These are phyloP conservation scores for Rhinogobius similis DNA, from an alignment of 2,113 vertebrate genomes.

Conservation along the genomic window DNA sequence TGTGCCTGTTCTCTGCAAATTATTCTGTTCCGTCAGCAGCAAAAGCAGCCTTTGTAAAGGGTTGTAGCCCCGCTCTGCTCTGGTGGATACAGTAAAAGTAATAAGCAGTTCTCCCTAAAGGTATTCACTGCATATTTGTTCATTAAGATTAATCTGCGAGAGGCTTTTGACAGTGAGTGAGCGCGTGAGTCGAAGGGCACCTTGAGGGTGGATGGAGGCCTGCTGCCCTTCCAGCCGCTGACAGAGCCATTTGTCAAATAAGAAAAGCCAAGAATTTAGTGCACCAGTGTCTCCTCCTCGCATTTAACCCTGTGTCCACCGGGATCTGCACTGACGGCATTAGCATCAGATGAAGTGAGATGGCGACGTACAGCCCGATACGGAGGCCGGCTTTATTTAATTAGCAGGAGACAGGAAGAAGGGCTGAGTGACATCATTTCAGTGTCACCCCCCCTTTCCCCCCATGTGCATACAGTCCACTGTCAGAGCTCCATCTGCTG, in stretches of 20 bases:
- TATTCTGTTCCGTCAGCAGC: constrained; percentile 13
- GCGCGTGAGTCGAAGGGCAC: constrained; percentile 59
- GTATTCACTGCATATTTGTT: constrained; percentile 27
- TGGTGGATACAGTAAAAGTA: constrained; percentile 27
- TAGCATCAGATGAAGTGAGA: constrained; percentile 38
- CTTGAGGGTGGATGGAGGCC: constrained; percentile 64
- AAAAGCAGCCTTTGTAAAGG: constrained; percentile 14
- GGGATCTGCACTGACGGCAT: constrained; percentile 63
- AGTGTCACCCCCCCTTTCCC: constrained; percentile 41
- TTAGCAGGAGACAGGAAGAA: constrained; percentile 64
- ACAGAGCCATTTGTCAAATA: constrained; percentile 75
- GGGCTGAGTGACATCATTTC: constrained; percentile 65
- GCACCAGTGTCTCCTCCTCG: constrained; percentile 46
- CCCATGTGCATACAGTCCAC: constrained; percentile 23
- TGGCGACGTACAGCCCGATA: constrained; percentile 15
- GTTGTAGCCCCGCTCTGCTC: constrained; percentile 17
- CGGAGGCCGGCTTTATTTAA: constrained; percentile 57
- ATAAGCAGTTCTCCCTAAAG: constrained; percentile 26
- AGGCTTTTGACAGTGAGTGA: constrained; percentile 21
- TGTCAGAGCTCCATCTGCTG: constrained; percentile 67
- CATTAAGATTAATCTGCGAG: constrained; percentile 30
- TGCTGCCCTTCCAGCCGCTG: constrained; percentile 51
- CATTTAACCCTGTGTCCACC: constrained; percentile 54
- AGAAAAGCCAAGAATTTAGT: constrained; percentile 64
- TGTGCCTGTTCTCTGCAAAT: neutral